Conservation (phyloP, 2,888 invertebrate genomes). For the Lutraria lutraria region DNA sequence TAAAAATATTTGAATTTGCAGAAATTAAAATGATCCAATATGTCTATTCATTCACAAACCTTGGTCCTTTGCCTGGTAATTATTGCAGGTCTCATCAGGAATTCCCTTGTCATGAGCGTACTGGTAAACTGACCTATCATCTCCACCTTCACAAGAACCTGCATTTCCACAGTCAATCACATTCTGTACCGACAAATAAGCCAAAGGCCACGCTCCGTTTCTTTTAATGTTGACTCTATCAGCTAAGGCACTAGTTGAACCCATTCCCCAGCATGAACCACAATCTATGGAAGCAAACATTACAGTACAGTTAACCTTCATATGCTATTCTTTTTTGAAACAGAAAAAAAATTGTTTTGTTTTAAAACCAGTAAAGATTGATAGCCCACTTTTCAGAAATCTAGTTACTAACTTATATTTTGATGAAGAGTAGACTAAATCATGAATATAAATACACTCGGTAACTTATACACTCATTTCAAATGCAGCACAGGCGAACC, state of each 20-base stretch:
- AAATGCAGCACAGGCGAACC: not conserved
- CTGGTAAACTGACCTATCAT: conserved; percentile 86
- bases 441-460: too few species aligned
- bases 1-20: too few species aligned
- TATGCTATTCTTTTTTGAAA: not conserved
- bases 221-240: conserved; percentile 88
- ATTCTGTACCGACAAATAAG: conserved; percentile 87
- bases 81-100: conserved; percentile 88
- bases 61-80: conserved; percentile 87
- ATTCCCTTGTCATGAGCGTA: conserved; percentile 87
- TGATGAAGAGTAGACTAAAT: not conserved
- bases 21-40: too few species aligned
- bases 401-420: not conserved
- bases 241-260: conserved; percentile 87
- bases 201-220: conserved; percentile 87
- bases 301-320: not conserved
- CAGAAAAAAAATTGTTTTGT: not conserved
- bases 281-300: conserved; percentile 85
- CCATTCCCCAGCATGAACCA: conserved; percentile 88
- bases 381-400: not conserved
- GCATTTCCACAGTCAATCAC: conserved; percentile 88
- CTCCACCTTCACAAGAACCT: conserved; percentile 86
- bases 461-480: not conserved
- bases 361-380: too few species aligned
- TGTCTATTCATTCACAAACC: conserved; percentile 49